These are phyloP conservation scores for Leptinotarsa juncta DNA, from an alignment of 2,888 invertebrate species.

Conservation along the genomic window DNA sequence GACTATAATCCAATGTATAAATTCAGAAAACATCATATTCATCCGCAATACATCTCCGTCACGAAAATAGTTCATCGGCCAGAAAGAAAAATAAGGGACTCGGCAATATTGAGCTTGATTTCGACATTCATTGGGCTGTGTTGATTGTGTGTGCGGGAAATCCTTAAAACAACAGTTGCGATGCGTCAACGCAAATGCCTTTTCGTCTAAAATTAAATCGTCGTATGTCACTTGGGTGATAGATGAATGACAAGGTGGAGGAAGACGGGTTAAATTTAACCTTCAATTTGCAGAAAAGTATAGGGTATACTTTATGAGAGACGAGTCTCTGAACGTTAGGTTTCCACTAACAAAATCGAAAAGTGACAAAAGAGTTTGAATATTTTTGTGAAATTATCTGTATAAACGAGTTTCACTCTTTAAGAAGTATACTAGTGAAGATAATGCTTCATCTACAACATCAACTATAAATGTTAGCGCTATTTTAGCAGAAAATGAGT, in stretches of 20 bases:
- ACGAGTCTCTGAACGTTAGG: neutral
- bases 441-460: too few species aligned
- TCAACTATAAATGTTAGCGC: too few species aligned
- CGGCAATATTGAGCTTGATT: constrained; percentile 28
- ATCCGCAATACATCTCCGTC: constrained; percentile 1
- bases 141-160: constrained; percentile 50
- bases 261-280: constrained; percentile 12
- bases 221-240: constrained; percentile 49
- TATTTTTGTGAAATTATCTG: neutral
- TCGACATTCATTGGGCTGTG: constrained; percentile 39
- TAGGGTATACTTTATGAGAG: neutral
- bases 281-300: constrained; percentile 4
- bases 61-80: constrained; percentile 12
- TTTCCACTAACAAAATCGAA: too few species aligned
- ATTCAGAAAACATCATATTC: neutral
- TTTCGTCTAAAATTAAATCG: constrained; percentile 53
- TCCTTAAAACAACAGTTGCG: constrained; percentile 58
- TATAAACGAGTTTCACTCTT: too few species aligned
- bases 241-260: constrained; percentile 43
- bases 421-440: too few species aligned
- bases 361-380: neutral
- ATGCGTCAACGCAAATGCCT: constrained; percentile 53
- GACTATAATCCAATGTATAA: neutral
- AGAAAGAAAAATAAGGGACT: constrained; percentile 34
- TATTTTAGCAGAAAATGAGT: too few species aligned